Conservation (phyloP, 2,797 vertebrate species). For the Cyprinella venusta region DNA sequence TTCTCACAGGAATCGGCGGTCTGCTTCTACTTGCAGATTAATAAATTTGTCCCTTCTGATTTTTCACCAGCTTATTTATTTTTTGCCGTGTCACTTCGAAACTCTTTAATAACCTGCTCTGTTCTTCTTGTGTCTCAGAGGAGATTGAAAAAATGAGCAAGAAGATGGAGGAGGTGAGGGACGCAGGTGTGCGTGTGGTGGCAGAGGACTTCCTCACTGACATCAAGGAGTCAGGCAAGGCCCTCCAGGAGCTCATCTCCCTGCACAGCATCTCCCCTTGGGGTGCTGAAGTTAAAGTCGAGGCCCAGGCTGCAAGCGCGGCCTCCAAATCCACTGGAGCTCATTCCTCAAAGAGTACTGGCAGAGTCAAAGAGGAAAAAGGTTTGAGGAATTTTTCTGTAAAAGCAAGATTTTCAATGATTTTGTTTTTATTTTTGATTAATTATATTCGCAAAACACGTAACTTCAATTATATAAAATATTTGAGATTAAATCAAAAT, state of each 20-base stretch:
- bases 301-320: slow-evolving; percentile 68
- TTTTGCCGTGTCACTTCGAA: slow-evolving; percentile 4
- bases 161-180: slow-evolving; percentile 95
- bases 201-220: slow-evolving; percentile 91
- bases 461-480: not conserved
- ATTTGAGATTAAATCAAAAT: not conserved
- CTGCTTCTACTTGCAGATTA: not conserved
- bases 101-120: slow-evolving; percentile 15
- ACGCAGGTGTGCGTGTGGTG: slow-evolving; percentile 87
- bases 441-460: not conserved
- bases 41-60: not conserved
- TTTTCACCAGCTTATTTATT: not conserved
- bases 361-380: slow-evolving; percentile 88
- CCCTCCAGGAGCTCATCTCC: slow-evolving; percentile 86
- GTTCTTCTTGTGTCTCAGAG: slow-evolving; percentile 76
- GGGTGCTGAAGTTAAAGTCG: slow-evolving; percentile 91
- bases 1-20: not conserved
- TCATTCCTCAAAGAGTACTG: slow-evolving; percentile 81
- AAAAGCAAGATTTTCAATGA: not conserved
- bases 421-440: not conserved
- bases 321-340: slow-evolving; percentile 81
- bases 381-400: slow-evolving; percentile 71
- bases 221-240: slow-evolving; percentile 82
- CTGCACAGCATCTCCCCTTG: slow-evolving; percentile 89
- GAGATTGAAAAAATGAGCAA: slow-evolving; percentile 96